Conservation (phyloP, 2,113 vertebrate genomes). For the Chamaea fasciata region DNA sequence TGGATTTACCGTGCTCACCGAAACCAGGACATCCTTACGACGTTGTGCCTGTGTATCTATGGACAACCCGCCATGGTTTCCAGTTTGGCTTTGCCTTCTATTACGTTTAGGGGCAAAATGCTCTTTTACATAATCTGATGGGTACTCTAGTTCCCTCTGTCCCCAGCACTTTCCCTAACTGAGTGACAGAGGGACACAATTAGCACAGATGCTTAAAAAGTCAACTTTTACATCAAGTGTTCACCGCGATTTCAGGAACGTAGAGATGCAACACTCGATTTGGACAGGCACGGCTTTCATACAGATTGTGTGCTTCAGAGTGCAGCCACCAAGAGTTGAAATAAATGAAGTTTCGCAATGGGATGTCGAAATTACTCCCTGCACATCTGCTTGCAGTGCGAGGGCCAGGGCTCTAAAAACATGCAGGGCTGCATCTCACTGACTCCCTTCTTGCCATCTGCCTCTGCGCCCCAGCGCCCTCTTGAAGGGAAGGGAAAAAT, state of each 20-base stretch:
- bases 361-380: neutral
- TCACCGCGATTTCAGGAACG: neutral
- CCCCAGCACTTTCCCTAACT: neutral
- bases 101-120: neutral
- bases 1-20: accelerated
- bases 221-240: neutral
- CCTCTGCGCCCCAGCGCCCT: accelerated
- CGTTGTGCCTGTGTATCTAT: accelerated
- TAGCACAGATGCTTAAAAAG: neutral
- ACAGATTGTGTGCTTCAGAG: too few relatives aligned
- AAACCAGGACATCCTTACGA: neutral
- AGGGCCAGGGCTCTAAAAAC: neutral
- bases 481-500: neutral
- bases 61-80: neutral
- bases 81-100: neutral
- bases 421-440: neutral
- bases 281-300: neutral
- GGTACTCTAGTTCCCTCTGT: neutral
- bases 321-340: neutral
- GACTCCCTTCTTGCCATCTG: neutral
- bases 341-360: neutral
- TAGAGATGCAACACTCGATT: neutral
- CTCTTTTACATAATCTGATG: neutral
- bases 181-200: neutral
- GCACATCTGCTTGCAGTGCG: neutral